These are phyloP conservation scores for Boloria selene DNA, from an alignment of 2,888 invertebrate species.

Conservation along the genomic window DNA sequence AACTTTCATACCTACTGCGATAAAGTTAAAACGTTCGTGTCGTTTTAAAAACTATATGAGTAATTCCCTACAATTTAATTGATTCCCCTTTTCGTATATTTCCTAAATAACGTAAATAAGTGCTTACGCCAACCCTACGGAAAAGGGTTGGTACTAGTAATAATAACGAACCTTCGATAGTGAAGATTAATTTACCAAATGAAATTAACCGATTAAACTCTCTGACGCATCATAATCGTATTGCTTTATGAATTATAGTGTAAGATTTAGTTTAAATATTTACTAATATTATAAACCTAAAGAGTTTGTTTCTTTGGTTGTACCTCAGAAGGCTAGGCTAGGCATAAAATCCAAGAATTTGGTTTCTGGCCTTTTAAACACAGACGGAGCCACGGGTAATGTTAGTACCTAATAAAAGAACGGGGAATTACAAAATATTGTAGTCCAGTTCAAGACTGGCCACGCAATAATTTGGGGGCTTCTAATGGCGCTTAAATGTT, in stretches of 20 bases:
- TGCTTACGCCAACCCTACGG: background rate
- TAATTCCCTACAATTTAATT: conserved; percentile 3
- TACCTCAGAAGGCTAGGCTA: too few relatives aligned
- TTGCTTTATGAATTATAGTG: conserved; percentile 5
- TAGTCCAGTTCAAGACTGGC: conserved; percentile 8
- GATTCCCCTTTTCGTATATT: conserved; percentile 13
- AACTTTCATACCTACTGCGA: background rate
- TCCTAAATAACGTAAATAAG: background rate
- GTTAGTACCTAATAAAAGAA: background rate
- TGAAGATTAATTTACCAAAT: conserved; percentile 18
- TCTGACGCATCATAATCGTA: conserved; percentile 1
- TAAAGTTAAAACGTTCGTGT: background rate
- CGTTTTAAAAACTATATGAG: background rate
- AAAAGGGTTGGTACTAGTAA: conserved; percentile 12
- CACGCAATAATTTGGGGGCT: conserved; percentile 17
- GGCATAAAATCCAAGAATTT: too few relatives aligned
- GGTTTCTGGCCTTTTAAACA: too few relatives aligned
- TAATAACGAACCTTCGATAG: conserved; percentile 12
- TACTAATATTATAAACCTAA: too few relatives aligned
- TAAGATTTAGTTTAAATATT: too few relatives aligned
- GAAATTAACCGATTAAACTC: conserved; percentile 12
- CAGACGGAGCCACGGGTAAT: too few relatives aligned
- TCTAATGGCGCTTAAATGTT: conserved; percentile 16
- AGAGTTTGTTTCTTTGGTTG: too few relatives aligned
- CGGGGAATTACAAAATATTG: background rate